phyloP scores from a whole-genome alignment of 2,888 invertebrate genomes.

The Lithophane socia region DNA sequence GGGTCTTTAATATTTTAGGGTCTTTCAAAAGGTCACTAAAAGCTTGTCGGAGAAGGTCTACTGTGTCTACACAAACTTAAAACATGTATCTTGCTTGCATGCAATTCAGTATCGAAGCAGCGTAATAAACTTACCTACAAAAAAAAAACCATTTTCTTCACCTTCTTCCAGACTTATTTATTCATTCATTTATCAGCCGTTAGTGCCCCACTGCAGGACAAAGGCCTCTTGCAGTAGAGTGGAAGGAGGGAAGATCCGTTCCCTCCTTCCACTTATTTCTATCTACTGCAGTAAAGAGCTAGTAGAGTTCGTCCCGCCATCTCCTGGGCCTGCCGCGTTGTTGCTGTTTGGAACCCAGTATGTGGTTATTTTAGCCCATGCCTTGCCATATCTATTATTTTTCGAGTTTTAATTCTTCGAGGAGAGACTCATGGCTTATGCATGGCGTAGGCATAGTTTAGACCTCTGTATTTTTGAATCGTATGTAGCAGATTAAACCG shows the following conservation, averaged over 20 bases:
- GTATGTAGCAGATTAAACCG: background rate
- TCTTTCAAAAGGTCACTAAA: background rate
- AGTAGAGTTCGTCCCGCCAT: background rate
- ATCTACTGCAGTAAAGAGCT: background rate
- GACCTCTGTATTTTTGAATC: conserved; percentile 3
- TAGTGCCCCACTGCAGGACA: background rate
- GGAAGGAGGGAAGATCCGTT: too few relatives aligned
- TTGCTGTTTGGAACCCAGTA: background rate
- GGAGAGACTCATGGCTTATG: too few relatives aligned
- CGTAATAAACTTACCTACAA: background rate
- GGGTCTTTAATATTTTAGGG: background rate
- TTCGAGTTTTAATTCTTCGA: background rate
- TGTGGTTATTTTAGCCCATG: background rate
- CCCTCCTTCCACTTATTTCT: background rate
- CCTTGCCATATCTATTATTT: too few relatives aligned
- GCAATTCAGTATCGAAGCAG: background rate
- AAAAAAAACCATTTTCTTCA: background rate
- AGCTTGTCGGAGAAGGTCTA: background rate
- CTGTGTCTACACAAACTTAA: background rate
- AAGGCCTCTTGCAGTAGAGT: too few relatives aligned
- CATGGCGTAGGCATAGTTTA: background rate
- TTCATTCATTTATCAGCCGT: background rate
- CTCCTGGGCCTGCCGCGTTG: background rate
- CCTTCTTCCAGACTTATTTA: background rate
- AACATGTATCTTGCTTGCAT: background rate